Evolutionary conservation across 2,113 vertebrate genomes (phyloP).

Genomic region (Rhea americana): DNA sequence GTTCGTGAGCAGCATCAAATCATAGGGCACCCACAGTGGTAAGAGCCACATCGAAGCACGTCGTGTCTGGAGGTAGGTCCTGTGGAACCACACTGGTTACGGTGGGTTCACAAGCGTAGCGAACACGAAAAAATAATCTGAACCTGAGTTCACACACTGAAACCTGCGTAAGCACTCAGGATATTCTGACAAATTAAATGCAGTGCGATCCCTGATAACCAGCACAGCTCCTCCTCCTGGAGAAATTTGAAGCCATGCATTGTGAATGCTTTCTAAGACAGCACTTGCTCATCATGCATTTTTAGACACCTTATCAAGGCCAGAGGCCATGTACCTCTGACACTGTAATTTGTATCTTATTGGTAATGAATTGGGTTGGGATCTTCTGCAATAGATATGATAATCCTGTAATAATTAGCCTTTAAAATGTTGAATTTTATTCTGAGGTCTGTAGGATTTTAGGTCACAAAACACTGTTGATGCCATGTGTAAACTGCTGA

Average conservation of each 20-base stretch:
- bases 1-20: fast-evolving
- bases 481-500: neutral
- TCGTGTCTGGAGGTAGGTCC: neutral
- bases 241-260: fast-evolving
- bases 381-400: neutral
- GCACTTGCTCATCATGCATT: fast-evolving
- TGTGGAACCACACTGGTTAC: neutral
- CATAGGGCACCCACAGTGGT: neutral
- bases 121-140: neutral
- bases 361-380: neutral
- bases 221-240: neutral
- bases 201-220: neutral
- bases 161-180: fast-evolving
- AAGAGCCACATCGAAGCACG: neutral
- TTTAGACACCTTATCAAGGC: fast-evolving
- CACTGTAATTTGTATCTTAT: neutral
- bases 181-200: neutral
- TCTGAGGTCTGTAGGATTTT: neutral
- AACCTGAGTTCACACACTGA: neutral
- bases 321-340: neutral
- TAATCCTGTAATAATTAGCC: neutral
- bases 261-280: neutral
- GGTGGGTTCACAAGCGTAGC: neutral
- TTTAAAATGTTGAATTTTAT: neutral
- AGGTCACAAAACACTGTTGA: neutral